A percentile compares a stretch with the other conserved stretches of the same genome.
These are phyloP conservation scores for Turdus rufiventris DNA, from an alignment of 2,113 vertebrate genomes.

Conservation along the genomic window DNA sequence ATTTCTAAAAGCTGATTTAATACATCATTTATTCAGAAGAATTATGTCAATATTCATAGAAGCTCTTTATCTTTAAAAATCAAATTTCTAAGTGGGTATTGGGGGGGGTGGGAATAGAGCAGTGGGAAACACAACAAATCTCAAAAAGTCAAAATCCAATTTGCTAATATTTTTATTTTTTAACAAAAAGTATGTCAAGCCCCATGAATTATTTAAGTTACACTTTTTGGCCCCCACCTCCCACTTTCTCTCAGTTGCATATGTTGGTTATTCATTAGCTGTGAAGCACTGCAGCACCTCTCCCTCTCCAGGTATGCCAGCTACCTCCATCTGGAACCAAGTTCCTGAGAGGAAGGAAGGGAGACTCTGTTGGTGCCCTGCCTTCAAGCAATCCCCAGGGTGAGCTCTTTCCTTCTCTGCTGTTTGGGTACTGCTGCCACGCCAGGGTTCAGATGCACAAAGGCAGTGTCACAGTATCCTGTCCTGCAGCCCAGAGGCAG, in stretches of 20 bases:
- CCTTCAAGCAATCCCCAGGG: background rate
- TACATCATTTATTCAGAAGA: background rate
- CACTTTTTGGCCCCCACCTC: background rate
- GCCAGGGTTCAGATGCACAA: too few relatives aligned
- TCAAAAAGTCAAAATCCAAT: background rate
- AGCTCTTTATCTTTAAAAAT: background rate
- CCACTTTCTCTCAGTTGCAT: background rate
- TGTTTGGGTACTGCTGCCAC: rapidly evolving
- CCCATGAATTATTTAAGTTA: background rate
- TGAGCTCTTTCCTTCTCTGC: background rate
- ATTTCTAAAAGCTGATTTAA: background rate
- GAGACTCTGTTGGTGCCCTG: background rate
- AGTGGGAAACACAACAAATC: background rate
- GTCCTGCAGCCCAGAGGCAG: background rate
- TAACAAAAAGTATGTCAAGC: background rate
- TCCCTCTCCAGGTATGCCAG: background rate
- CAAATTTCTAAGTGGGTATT: background rate
- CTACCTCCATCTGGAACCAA: background rate
- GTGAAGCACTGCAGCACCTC: background rate
- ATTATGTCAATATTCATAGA: background rate
- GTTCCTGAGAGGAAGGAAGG: rapidly evolving
- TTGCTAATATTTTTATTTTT: background rate
- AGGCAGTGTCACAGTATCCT: background rate
- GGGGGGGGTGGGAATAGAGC: rapidly evolving
- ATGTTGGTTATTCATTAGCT: background rate